phyloP scores from a whole-genome alignment of 2,113 vertebrate species.

The Pseudorasbora parva region DNA sequence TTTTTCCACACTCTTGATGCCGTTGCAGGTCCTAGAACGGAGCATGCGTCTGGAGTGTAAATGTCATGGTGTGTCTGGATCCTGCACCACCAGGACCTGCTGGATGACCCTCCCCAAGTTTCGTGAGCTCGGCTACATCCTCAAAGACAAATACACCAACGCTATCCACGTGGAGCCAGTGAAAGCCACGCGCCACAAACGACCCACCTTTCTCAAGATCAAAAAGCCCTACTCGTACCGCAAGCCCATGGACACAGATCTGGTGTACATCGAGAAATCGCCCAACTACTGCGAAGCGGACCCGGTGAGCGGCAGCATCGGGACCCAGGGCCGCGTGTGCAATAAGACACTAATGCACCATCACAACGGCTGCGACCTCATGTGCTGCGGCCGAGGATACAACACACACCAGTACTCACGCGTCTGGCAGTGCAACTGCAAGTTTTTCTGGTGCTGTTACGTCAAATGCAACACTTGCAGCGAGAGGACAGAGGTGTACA shows the following conservation, averaged over 20 bases:
- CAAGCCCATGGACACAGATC: conserved; percentile 95
- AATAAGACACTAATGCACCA: conserved; percentile 95
- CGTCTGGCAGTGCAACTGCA: conserved; percentile 99
- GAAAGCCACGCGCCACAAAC: conserved; percentile 92
- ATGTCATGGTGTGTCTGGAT: conserved; percentile 77
- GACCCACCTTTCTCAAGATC: conserved; percentile 96
- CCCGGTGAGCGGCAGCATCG: conserved; percentile 86
- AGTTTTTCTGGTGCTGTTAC: conserved; percentile 99
- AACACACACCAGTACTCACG: conserved; percentile 97
- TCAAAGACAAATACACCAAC: conserved; percentile 95
- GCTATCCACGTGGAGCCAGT: conserved; percentile 94
- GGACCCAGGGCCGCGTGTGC: conserved; percentile 92
- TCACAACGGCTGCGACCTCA: conserved; percentile 90
- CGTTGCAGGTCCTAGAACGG: conserved; percentile 11
- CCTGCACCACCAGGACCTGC: conserved; percentile 97
- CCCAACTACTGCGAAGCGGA: conserved; percentile 98
- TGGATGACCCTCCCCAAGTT: conserved; percentile 98
- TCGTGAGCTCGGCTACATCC: conserved; percentile 94
- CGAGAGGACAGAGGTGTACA: conserved; percentile 96
- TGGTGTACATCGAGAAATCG: conserved; percentile 96
- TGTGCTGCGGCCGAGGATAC: conserved; percentile 98
- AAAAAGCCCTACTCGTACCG: conserved; percentile 94
- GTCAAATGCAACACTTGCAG: conserved; percentile 99
- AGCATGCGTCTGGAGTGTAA: conserved; percentile 28
- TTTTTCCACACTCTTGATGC: not conserved